Evolutionary conservation across 2,888 invertebrate species (phyloP), one percentile per base, ranked within the genome.

Genomic region (Calameuta filiformis): DNA sequence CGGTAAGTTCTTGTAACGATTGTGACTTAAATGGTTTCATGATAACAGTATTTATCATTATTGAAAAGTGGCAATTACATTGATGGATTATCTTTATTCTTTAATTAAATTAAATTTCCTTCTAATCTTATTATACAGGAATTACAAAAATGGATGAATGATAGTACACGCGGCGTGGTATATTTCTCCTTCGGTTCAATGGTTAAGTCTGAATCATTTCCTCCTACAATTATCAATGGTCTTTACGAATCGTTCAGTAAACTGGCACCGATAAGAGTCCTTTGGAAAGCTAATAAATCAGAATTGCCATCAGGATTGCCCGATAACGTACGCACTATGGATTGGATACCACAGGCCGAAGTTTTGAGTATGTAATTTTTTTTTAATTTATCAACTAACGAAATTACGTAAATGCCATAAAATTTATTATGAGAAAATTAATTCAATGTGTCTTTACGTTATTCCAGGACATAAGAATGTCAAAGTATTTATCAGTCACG

Each of bases 121-220:
- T 33, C 3, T 33, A 33, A 33, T 33, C 33, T 33, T 56, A 56
- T 23, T 1, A 35, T 80, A 15, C 76, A 91, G 91, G 85, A 86
- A 4, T 73, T 91, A 9, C 83, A 87, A 75, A 86, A 89, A 35
- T 92, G 90, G 89, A 79, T 92, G 82, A 86, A 90, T 76, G 85
- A 86, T 11, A 88, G 90, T 73, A 86, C 81, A 33, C 73, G 87
- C 4, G 92, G 92, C 0, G 88, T 91, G 12, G 71, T 92, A 4
- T 90, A 90, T 77, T 88, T 92, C 30, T 84, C 88, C n/a, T 87
- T 92, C 12, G 92, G 92, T 0, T 89, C 90, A 0, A 86, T 91
- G 85, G 76, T 91, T 0, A 84, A 80, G 75, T 85, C 90, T 23
- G 91, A 91, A 78, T 79, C 85, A 1, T 87, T 90, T 77, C 87